A percentile compares a stretch with the other conserved stretches of the same genome.
These are phyloP conservation scores for Leptopilina syphax DNA, from an alignment of 2,888 invertebrate species.

Conservation along the genomic window DNA sequence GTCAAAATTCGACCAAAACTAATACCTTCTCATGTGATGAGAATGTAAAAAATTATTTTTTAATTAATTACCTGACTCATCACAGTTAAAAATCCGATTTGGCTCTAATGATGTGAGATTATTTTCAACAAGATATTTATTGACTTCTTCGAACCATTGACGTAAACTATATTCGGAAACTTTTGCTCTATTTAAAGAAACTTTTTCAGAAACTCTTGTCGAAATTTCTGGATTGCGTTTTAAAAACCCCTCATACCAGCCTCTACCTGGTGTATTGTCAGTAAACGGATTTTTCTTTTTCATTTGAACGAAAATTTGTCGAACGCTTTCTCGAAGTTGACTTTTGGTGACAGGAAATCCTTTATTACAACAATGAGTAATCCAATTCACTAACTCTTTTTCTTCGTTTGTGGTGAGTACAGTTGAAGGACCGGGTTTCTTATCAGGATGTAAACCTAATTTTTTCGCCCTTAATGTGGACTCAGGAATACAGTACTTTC, in stretches of 20 bases:
- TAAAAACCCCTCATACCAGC: slow-evolving; percentile 61
- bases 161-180: slow-evolving; percentile 60
- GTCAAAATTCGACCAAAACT: no score
- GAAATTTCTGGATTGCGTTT: slow-evolving; percentile 58
- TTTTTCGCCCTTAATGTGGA: slow-evolving; percentile 42
- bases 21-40: no score
- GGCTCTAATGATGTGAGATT: slow-evolving; percentile 56
- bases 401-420: slow-evolving; percentile 38
- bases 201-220: slow-evolving; percentile 59
- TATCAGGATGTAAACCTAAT: neutral
- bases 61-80: slow-evolving; percentile 58
- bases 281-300: slow-evolving; percentile 55
- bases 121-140: slow-evolving; percentile 53
- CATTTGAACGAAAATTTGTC: slow-evolving; percentile 48
- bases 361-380: slow-evolving; percentile 17
- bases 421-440: slow-evolving; percentile 36
- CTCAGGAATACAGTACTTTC: slow-evolving; percentile 42
- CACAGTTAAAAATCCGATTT: slow-evolving; percentile 61
- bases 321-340: slow-evolving; percentile 56
- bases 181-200: slow-evolving; percentile 54
- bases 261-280: slow-evolving; percentile 60
- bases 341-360: slow-evolving; percentile 60
- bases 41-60: no score
- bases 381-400: slow-evolving; percentile 48
- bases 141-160: slow-evolving; percentile 59